These are phyloP conservation scores for Menidia beryllina DNA, from an alignment of 2,113 vertebrate species.

Conservation along the genomic window DNA sequence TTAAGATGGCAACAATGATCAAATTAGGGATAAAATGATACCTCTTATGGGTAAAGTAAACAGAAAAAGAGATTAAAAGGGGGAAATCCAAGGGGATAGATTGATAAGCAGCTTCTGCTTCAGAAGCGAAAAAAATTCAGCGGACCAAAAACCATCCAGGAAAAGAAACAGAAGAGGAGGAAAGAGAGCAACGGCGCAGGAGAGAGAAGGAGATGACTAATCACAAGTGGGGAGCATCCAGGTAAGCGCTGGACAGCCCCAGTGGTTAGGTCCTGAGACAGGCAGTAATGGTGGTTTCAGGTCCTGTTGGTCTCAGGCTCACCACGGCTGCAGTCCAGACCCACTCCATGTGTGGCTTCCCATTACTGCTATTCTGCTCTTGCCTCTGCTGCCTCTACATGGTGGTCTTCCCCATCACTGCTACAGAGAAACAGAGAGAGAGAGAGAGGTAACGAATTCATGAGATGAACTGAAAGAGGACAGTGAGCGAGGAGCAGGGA, in stretches of 20 bases:
- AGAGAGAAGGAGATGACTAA: slow-evolving; percentile 47
- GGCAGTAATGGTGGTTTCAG: slow-evolving; percentile 62
- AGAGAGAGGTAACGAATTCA: slow-evolving; percentile 44
- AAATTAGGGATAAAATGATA: slow-evolving; percentile 28
- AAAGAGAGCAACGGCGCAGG: slow-evolving; percentile 57
- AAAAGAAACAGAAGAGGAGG: slow-evolving; percentile 60
- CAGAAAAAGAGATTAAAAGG: slow-evolving; percentile 47
- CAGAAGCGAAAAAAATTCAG: slow-evolving; percentile 45
- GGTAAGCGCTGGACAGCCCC: slow-evolving; percentile 75
- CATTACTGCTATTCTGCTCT: slow-evolving; percentile 85
- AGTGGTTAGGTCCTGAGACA: slow-evolving; percentile 77
- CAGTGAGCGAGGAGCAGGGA: slow-evolving; percentile 42
- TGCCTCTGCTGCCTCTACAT: slow-evolving; percentile 89
- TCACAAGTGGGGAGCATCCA: slow-evolving; percentile 73
- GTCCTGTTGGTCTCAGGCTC: slow-evolving; percentile 79
- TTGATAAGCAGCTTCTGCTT: slow-evolving; percentile 51
- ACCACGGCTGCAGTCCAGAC: slow-evolving; percentile 93
- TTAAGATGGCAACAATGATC: slow-evolving; percentile 46
- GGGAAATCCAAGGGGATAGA: slow-evolving; percentile 36
- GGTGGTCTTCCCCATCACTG: slow-evolving; percentile 89
- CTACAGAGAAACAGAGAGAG: slow-evolving; percentile 74
- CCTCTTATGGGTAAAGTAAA: slow-evolving; percentile 34
- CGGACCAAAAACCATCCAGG: slow-evolving; percentile 57
- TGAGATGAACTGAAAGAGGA: slow-evolving; percentile 54
- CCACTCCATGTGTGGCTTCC: slow-evolving; percentile 90